Conservation (phyloP, 2,888 invertebrate genomes). For the Tipula vernalis region DNA sequence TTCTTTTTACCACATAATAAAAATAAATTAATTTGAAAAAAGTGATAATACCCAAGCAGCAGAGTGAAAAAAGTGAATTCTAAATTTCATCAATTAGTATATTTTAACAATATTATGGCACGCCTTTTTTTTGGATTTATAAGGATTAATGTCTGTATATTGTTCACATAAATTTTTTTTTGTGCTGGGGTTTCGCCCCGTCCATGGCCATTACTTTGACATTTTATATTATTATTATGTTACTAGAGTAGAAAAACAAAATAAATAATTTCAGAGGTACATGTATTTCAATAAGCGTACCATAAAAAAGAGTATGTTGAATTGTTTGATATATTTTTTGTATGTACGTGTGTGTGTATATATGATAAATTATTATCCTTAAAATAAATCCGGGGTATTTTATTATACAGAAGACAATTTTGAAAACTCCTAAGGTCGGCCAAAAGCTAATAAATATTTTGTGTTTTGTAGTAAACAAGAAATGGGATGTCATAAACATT, state of each 20-base stretch:
- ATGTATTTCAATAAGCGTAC: neutral
- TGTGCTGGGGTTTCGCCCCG: neutral
- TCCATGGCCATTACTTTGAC: neutral
- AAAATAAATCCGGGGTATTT: neutral
- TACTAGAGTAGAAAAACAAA: neutral
- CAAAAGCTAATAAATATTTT: neutral
- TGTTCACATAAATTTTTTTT: neutral
- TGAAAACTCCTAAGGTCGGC: neutral
- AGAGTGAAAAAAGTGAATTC: neutral
- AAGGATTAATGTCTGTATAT: neutral
- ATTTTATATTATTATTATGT: neutral
- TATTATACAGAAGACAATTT: neutral
- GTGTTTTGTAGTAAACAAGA: neutral
- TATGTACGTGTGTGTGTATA: neutral
- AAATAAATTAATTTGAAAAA: neutral
- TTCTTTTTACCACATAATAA: neutral
- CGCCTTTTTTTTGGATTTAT: neutral
- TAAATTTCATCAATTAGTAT: neutral
- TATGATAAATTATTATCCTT: neutral
- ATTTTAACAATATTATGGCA: neutral
- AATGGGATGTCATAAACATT: neutral
- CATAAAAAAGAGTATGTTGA: neutral
- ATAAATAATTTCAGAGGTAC: neutral
- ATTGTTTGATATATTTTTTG: neutral
- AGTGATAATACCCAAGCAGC: neutral